phyloP scores from a whole-genome alignment of 53 echinoderm and acorn worm species.

The Temnopleurus reevesii region DNA sequence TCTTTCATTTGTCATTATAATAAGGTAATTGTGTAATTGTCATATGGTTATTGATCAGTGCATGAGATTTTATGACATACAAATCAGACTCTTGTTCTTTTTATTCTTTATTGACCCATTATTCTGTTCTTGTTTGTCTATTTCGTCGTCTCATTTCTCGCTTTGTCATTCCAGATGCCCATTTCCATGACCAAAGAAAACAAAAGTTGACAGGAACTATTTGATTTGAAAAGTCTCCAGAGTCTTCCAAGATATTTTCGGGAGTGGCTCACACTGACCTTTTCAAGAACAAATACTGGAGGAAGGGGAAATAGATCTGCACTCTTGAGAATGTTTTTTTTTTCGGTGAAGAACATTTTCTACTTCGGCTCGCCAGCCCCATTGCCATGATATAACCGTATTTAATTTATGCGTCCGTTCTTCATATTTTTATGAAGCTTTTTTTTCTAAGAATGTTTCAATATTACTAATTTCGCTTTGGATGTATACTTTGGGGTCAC shows the following conservation, averaged over 20 bases:
- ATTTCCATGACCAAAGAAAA: not conserved
- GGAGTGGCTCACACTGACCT: conserved; percentile 19
- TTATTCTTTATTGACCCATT: too few species aligned
- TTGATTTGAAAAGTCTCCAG: not conserved
- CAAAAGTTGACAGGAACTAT: not conserved
- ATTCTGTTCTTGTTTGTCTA: not conserved
- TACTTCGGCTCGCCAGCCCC: conserved; percentile 1
- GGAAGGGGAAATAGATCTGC: not conserved
- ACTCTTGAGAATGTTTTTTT: not conserved
- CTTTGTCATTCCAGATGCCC: too few species aligned
- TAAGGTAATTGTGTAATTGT: too few species aligned
- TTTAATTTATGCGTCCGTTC: too few species aligned
- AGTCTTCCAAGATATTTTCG: not conserved
- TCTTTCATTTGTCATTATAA: too few species aligned
- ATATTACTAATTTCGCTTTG: too few species aligned
- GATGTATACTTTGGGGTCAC: too few species aligned
- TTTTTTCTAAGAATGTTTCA: too few species aligned
- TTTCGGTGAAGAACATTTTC: not conserved
- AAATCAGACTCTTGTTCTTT: too few species aligned
- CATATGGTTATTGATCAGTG: too few species aligned
- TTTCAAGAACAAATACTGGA: conserved; percentile 4
- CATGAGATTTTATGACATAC: too few species aligned
- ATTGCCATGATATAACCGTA: conserved; percentile 5
- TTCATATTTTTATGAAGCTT: too few species aligned
- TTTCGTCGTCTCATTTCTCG: not conserved